These are phyloP conservation scores for Lucilia cuprina DNA, from an alignment of 1,140 invertebrate genomes.

Conservation along the genomic window DNA sequence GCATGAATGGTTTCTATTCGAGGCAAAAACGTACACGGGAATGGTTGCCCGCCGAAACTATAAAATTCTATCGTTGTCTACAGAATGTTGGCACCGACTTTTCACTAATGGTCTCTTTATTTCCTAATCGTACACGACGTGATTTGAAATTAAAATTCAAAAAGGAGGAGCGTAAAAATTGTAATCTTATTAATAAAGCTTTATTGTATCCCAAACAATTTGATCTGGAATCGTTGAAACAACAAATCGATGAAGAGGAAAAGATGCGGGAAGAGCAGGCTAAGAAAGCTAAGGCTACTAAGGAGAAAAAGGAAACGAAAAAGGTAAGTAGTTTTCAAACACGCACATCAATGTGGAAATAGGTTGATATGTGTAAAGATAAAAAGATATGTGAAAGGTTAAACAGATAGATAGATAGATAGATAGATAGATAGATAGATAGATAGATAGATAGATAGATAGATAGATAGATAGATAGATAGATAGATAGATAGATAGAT, in stretches of 20 bases:
- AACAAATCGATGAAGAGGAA: conserved; percentile 62
- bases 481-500: too few relatives aligned
- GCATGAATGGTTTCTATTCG: conserved; percentile 71
- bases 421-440: neutral
- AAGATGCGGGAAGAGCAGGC: conserved; percentile 50
- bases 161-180: conserved; percentile 64
- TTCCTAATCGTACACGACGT: conserved; percentile 76
- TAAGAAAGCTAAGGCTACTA: conserved; percentile 35
- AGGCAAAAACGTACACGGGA: conserved; percentile 69
- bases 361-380: too few relatives aligned
- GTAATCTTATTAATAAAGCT: conserved; percentile 62
- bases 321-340: too few relatives aligned
- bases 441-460: neutral
- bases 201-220: conserved; percentile 63
- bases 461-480: neutral
- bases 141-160: conserved; percentile 78
- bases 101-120: conserved; percentile 83
- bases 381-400: neutral
- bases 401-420: neutral
- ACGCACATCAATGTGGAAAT: too few relatives aligned
- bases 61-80: conserved; percentile 87
- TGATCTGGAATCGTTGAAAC: conserved; percentile 63
- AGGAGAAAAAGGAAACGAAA: conserved; percentile 45
- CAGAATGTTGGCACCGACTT: conserved; percentile 90
- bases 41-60: conserved; percentile 76